Conservation (phyloP, 2,797 vertebrate genomes). For the Meda fulgida region DNA sequence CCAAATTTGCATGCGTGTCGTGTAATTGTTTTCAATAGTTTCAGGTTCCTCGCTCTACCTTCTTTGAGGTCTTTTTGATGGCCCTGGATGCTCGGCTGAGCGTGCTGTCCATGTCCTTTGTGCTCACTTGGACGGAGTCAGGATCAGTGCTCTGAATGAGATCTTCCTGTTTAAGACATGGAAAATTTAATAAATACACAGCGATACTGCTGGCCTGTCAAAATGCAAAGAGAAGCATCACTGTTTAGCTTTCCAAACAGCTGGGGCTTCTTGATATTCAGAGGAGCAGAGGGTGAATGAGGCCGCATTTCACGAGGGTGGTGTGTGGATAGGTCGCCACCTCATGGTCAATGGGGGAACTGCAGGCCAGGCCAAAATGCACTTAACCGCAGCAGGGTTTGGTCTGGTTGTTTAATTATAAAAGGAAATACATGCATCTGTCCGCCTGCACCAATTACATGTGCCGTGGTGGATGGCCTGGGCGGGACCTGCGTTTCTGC, state of each 20-base stretch:
- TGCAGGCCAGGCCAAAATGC: conserved; percentile 16
- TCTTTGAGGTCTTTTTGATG: conserved; percentile 98
- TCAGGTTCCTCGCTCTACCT: conserved; percentile 76
- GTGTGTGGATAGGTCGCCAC: conserved; percentile 60
- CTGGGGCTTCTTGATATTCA: conserved; percentile 46
- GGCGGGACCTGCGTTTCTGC: conserved; percentile 50
- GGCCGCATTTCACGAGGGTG: not conserved
- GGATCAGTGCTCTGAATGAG: conserved; percentile 92
- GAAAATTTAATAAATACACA: conserved; percentile 47
- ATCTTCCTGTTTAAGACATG: conserved; percentile 83
- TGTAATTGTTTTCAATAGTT: conserved; percentile 6
- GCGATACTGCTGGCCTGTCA: conserved; percentile 55
- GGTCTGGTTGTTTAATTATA: conserved; percentile 59
- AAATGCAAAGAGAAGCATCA: conserved; percentile 52
- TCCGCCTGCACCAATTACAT: conserved; percentile 57
- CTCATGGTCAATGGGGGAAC: conserved; percentile 62
- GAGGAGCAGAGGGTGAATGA: not conserved
- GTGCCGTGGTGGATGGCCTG: conserved; percentile 47
- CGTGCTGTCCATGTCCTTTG: conserved; percentile 98
- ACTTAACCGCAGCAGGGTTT: conserved; percentile 54
- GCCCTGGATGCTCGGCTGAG: conserved; percentile 95
- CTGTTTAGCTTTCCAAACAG: conserved; percentile 49
- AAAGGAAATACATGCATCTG: conserved; percentile 60
- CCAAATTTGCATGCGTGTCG: not conserved
- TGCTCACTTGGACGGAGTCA: conserved; percentile 94